Evolutionary conservation across 2,888 invertebrate species (phyloP), one percentile per base, ranked within the genome.

Genomic region (Clusia tigrina): DNA sequence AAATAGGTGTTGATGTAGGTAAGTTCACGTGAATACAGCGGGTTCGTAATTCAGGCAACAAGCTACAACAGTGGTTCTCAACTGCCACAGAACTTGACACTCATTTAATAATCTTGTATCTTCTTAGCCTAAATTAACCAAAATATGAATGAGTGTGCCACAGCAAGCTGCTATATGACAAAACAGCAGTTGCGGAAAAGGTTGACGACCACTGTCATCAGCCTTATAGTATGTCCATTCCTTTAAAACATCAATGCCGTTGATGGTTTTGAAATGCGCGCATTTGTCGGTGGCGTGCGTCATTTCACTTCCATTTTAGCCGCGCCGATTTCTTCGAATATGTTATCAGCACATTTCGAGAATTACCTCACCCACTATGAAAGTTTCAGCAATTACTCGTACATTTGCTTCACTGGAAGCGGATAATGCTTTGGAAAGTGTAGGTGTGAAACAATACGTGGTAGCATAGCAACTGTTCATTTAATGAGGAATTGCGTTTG

Each of bases 1-100:
- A 42, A 20, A 1, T 23, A 24, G 17, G 24, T 59, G 58, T 65
- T 61, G 64, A 65, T 62, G 62, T 62, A 65, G 64, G 64, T 65
- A 65, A 65, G 64, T 64, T 64, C 59, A 53, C n/a, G n/a, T n/a
- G n/a, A n/a, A n/a, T n/a, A n/a, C n/a, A n/a, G n/a, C n/a, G n/a
- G n/a, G n/a, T n/a, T n/a, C n/a, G n/a, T n/a, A n/a, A n/a, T n/a
- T n/a, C n/a, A n/a, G n/a, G n/a, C n/a, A n/a, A n/a, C n/a, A n/a
- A n/a, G n/a, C n/a, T n/a, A n/a, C n/a, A n/a, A n/a, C n/a, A n/a
- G n/a, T n/a, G n/a, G n/a, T n/a, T n/a, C n/a, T n/a, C n/a, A n/a
- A n/a, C n/a, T n/a, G n/a, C n/a, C n/a, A n/a, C n/a, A n/a, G n/a
- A n/a, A n/a, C n/a, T n/a, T n/a, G n/a, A n/a, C n/a, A n/a, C n/a